Evolutionary conservation across 37 sponge, comb jelly and placozoan species (phyloP).

Genomic region (Theonella swinhoei): DNA sequence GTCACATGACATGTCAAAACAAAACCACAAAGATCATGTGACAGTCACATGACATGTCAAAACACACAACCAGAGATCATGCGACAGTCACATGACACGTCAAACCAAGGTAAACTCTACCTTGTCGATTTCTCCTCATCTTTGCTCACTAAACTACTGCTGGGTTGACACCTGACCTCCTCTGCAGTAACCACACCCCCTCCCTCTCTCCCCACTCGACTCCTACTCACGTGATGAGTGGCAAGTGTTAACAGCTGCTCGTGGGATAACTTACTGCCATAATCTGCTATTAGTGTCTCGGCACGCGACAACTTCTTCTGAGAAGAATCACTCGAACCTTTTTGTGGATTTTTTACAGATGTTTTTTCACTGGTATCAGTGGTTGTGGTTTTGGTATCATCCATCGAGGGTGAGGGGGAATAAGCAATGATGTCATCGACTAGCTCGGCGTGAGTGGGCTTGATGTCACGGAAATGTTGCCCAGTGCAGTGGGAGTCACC

Average conservation of each 20-base stretch:
- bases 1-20: too few species aligned
- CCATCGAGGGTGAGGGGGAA: slow-evolving; percentile 2
- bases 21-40: too few species aligned
- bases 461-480: slow-evolving; percentile 46
- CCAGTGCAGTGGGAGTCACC: slow-evolving; percentile 43
- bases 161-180: too few species aligned
- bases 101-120: too few species aligned
- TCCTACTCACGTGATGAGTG: slow-evolving; percentile 19
- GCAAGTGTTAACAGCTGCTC: slow-evolving; percentile 29
- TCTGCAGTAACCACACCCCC: background rate
- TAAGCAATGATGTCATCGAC: slow-evolving; percentile 40
- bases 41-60: too few species aligned
- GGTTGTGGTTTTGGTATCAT: background rate
- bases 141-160: too few species aligned
- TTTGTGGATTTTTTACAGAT: background rate
- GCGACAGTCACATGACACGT: too few species aligned
- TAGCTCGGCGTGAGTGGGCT: slow-evolving; percentile 23
- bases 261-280: slow-evolving; percentile 9
- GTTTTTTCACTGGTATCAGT: background rate
- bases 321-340: background rate
- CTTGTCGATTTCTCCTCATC: too few species aligned
- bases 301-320: slow-evolving; percentile 10
- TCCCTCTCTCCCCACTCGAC: slow-evolving; percentile 1
- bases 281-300: background rate
- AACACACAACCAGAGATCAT: too few species aligned